A percentile compares a stretch with the other conserved stretches of the same genome.
phyloP scores from a whole-genome alignment of 2,113 vertebrate species.

The Rhea pennata region DNA sequence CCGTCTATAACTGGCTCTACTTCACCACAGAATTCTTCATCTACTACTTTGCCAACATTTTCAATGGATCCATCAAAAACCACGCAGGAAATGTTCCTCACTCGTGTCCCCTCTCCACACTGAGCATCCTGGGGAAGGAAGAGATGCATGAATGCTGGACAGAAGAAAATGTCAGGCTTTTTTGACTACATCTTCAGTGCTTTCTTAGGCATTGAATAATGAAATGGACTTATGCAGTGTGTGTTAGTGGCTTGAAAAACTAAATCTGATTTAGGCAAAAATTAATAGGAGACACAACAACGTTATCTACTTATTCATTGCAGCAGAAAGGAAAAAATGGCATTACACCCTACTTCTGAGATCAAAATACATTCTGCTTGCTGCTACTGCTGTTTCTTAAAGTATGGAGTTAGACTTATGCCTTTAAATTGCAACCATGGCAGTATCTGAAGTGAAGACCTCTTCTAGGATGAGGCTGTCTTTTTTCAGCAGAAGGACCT shows the following conservation, averaged over 20 bases:
- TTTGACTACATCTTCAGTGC: background rate
- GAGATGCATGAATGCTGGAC: background rate
- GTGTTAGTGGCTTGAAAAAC: too few relatives aligned
- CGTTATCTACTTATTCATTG: background rate
- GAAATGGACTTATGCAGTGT: background rate
- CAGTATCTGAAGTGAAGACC: background rate
- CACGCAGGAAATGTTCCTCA: slow-evolving; percentile 91
- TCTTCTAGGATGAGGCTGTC: background rate
- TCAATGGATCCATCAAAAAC: slow-evolving; percentile 88
- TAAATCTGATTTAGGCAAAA: too few relatives aligned
- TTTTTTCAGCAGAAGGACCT: background rate
- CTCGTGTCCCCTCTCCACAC: slow-evolving; percentile 89
- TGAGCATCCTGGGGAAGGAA: slow-evolving; percentile 83
- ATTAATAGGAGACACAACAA: too few relatives aligned
- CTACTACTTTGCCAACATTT: slow-evolving; percentile 82
- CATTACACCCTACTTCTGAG: background rate
- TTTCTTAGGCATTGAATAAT: background rate
- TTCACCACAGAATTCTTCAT: slow-evolving; percentile 91
- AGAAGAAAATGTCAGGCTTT: background rate
- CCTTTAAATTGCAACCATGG: background rate
- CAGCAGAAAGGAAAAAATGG: too few relatives aligned
- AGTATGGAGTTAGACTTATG: background rate
- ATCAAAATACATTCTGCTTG: background rate
- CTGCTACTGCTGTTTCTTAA: background rate
- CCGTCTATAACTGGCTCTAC: slow-evolving; percentile 84